Evolutionary conservation across 2,888 invertebrate species (phyloP), one percentile per base, ranked within the genome.

Genomic region (Diaperis boleti): DNA sequence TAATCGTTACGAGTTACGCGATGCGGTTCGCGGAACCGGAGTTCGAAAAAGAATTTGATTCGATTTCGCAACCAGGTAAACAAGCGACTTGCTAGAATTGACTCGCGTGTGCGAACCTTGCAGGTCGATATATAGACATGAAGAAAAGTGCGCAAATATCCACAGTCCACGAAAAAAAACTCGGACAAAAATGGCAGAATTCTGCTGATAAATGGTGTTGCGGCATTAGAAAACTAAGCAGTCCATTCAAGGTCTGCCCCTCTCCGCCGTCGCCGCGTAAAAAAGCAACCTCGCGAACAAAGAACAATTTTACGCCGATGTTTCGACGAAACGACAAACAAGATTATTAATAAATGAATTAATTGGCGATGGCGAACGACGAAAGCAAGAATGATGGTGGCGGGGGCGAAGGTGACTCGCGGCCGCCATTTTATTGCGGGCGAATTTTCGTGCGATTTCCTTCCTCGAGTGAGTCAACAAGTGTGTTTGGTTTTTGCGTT

Each of bases 221-320:
- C 41, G 31, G 65, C 66, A 67, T 67, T 70, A 70, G 69, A 70
- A 56, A 67, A 69, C 68, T 71, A 67, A 65, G 65, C 64, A 66
- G 64, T 64, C 63, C 57, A 45, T 65, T 68, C 71, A 71, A 71
- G 71, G 71, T 71, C 66, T 67, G 62, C 67, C 61, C 67, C 64
- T 70, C 65, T 67, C 62, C 60, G 10, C 41, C 31, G 33, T 11
- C 33, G 33, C 33, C 15, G 20, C 20, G 18, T 33, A 14, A 56
- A 45, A 33, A 20, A 45, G 29, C 42, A 59, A 52, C 31, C 14
- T 26, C 37, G 49, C 42, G 33, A 54, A 64, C 59, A 64, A 64
- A 64, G 63, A 59, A 59, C 59, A 50, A 41, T 54, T 59, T 59
- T 57, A 29, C 37, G 22, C 44, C 18, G 45, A 45, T 45, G 57